These are phyloP conservation scores for Hippopotamus amphibius DNA, from an alignment of 2,113 vertebrate genomes.

Conservation along the genomic window DNA sequence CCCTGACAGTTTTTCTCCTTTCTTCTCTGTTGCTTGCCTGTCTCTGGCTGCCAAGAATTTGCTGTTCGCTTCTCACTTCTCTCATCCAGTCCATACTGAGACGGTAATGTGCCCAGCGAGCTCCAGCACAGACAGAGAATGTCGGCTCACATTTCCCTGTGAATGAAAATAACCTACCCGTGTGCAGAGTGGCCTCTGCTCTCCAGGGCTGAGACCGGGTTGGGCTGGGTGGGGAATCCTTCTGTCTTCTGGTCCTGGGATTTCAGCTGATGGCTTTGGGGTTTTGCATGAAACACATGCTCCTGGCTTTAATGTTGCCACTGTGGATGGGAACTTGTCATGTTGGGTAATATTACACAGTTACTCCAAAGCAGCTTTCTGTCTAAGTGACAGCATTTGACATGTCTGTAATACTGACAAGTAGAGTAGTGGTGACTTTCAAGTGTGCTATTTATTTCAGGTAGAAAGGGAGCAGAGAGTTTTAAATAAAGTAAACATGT, in stretches of 20 bases:
- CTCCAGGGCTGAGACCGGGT: constrained; percentile 21
- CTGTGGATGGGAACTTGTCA: constrained; percentile 74
- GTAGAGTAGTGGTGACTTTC: constrained; percentile 68
- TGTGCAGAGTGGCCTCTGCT: constrained; percentile 63
- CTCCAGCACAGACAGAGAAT: constrained; percentile 67
- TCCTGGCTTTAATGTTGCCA: constrained; percentile 67
- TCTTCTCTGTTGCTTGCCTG: constrained; percentile 60
- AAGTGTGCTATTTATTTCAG: constrained; percentile 77
- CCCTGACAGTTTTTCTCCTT: constrained; percentile 71
- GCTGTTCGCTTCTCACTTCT: constrained; percentile 83
- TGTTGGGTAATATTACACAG: constrained; percentile 78
- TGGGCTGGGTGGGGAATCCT: constrained; percentile 65
- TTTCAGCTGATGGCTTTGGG: constrained; percentile 77
- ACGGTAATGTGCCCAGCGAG: constrained; percentile 77
- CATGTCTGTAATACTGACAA: constrained; percentile 74
- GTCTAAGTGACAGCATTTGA: constrained; percentile 79
- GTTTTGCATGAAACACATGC: constrained; percentile 71
- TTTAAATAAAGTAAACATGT: constrained; percentile 72
- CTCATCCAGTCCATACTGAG: constrained; percentile 83
- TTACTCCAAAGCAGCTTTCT: constrained; percentile 71
- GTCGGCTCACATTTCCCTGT: constrained; percentile 55
- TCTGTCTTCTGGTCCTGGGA: constrained; percentile 66
- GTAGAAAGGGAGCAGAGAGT: constrained; percentile 35
- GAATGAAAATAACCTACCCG: constrained; percentile 67
- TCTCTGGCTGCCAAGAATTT: constrained; percentile 81